Evolutionary conservation across 2,888 invertebrate species (phyloP).

Genomic region (Sepiola atlantica): DNA sequence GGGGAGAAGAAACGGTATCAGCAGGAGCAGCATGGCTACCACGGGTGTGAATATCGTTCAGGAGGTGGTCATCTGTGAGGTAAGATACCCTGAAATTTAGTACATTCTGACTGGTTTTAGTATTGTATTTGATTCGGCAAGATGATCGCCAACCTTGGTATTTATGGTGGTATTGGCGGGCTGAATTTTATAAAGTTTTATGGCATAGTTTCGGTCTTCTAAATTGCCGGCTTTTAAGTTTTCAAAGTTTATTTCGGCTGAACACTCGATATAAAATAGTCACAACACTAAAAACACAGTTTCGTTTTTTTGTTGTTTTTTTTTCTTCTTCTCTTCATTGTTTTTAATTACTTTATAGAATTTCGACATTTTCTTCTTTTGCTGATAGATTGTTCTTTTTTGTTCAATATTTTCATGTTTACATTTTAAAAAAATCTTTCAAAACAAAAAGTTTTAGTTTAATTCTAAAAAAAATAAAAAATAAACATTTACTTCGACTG

Average conservation of each 20-base stretch:
- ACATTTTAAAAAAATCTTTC: no score
- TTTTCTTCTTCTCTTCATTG: no score
- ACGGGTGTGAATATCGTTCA: neutral
- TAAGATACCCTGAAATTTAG: neutral
- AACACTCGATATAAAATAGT: no score
- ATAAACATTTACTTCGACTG: no score
- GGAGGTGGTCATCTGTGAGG: neutral
- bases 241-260: neutral
- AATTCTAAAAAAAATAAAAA: no score
- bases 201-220: neutral
- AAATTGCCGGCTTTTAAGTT: neutral
- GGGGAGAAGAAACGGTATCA: neutral
- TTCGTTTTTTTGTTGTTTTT: no score
- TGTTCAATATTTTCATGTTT: no score
- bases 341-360: no score
- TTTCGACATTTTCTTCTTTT: no score
- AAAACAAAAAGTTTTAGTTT: no score
- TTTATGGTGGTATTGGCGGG: neutral
- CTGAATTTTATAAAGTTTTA: neutral
- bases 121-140: neutral
- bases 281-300: no score
- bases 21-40: conserved; percentile 22
- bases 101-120: neutral
- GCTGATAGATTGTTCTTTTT: no score
- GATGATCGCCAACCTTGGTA: neutral